These are phyloP conservation scores for Maconellicoccus hirsutus DNA, from an alignment of 1,140 invertebrate genomes.

Conservation along the genomic window DNA sequence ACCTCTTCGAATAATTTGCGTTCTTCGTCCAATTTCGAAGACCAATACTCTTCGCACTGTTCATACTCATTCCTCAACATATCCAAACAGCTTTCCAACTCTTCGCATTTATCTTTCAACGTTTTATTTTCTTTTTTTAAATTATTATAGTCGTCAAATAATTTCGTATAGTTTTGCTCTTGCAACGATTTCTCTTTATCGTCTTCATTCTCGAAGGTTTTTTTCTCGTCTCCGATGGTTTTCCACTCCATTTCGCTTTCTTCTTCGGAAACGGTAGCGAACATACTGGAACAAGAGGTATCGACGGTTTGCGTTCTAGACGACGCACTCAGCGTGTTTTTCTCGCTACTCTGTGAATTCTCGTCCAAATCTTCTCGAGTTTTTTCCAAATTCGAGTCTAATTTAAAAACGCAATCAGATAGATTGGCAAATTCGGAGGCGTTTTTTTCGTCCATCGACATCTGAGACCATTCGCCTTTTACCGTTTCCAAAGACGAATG, in stretches of 20 bases:
- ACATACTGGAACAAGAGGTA: conserved; percentile 4
- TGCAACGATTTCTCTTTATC: background rate
- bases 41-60: conserved; percentile 75
- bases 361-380: background rate
- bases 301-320: background rate
- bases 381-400: background rate
- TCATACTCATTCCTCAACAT: conserved; percentile 62
- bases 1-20: conserved; percentile 53
- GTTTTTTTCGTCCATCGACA: background rate
- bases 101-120: conserved; percentile 44
- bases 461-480: background rate
- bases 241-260: conserved; percentile 16
- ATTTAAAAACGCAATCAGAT: background rate
- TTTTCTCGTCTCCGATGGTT: background rate
- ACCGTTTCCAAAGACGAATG: background rate
- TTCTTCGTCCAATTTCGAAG: conserved; percentile 62
- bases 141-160: conserved; percentile 21
- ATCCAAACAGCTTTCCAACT: conserved; percentile 58
- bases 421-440: background rate
- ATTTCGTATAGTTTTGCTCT: conserved; percentile 8
- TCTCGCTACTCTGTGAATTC: background rate
- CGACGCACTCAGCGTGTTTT: background rate
- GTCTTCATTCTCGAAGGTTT: background rate
- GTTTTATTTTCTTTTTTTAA: conserved; percentile 33
- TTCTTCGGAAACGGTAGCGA: conserved; percentile 5